Base-by-base conservation (phyloP, 2,797 vertebrate species). In the Pangasius djambal region DNA sequence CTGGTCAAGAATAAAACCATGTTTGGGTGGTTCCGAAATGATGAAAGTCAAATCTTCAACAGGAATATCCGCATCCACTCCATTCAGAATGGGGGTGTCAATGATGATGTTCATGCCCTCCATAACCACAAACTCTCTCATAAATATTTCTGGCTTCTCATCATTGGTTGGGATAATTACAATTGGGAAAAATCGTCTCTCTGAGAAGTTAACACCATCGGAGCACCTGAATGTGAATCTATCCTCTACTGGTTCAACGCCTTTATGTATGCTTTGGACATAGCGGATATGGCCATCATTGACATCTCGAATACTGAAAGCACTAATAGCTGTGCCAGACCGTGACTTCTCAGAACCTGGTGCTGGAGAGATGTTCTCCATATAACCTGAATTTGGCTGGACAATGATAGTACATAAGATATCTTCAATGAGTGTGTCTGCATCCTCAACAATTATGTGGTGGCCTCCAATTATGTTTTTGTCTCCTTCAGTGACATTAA, bases 301-400 rank as follows among this genome's bases (percentile, higher is more conserved):
- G 85, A 99, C 93, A 88, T 99, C 97, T 92, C 97, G 96, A 87
- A 99, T 95, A 2, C 96, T 97, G 86, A 99, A 99, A 86, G 98
- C 98, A 90, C 97, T 99, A 90, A 99, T 92, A 83, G 98, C 97
- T 65, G 95, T 88, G 65, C 98, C 98, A 75, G 97, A 97, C 93
- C 97, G 96, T 22, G 98, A 99, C 93, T 98, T 99, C 92, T 99
- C 98, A 59, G 98, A 99, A 88, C 98, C 98, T 18, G 97, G 97
- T 18, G 97, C 97, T 28, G 98, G 98, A 85, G 98, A 98, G 89
- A 98, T 96, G 93, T 99, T 99, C 92, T 99, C 98, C 81, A 98
- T 92, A 31, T 99, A 99, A 37, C 98, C 98, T 2, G 96, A 97
- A 0, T 94, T 93, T 0, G 98, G 97, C 92, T 99, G 98, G 87